Percentiles rank a stretch among this genome's conserved stretches.
These are phyloP conservation scores for Parazoanthus swiftii DNA, from an alignment of 92 coral and sea anemone genomes.

Conservation along the genomic window DNA sequence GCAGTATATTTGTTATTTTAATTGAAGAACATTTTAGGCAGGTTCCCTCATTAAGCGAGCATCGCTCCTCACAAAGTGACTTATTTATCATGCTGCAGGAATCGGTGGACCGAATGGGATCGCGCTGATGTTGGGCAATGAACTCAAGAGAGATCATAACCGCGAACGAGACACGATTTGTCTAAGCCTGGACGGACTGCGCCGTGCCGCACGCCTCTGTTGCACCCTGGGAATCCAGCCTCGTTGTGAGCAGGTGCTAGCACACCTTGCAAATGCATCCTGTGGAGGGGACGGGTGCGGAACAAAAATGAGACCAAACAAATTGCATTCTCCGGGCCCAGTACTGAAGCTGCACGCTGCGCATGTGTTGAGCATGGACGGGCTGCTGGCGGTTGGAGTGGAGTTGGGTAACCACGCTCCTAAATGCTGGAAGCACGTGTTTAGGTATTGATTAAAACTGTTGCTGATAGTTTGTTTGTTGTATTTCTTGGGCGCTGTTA, in stretches of 20 bases:
- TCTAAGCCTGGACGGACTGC: conserved; percentile 93
- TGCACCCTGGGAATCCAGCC: conserved; percentile 96
- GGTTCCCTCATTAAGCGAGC: no score
- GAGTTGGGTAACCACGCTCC: conserved; percentile 99
- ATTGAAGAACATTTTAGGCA: no score
- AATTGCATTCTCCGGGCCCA: conserved; percentile 43
- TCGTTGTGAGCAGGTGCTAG: conserved; percentile 94
- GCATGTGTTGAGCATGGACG: conserved; percentile 98
- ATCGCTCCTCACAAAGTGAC: no score
- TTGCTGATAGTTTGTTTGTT: background rate
- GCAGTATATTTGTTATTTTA: no score
- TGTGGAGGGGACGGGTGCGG: conserved; percentile 86
- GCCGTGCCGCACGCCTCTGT: conserved; percentile 94
- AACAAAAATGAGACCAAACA: conserved; percentile 59
- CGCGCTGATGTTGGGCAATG: conserved; percentile 92
- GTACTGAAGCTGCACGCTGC: conserved; percentile 92
- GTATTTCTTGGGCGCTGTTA: background rate
- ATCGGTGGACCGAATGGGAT: conserved; percentile 79
- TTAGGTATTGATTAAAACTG: conserved; percentile 61
- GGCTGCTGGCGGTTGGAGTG: conserved; percentile 93
- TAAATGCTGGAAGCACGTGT: conserved; percentile 98
- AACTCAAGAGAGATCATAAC: conserved; percentile 86
- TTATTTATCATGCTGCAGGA: background rate
- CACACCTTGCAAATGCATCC: conserved; percentile 95
- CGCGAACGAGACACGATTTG: conserved; percentile 96